Percentiles rank a stretch among this genome's conserved stretches.
phyloP scores from a whole-genome alignment of 2,113 vertebrate species.

The Chlorodrepanis virens region DNA sequence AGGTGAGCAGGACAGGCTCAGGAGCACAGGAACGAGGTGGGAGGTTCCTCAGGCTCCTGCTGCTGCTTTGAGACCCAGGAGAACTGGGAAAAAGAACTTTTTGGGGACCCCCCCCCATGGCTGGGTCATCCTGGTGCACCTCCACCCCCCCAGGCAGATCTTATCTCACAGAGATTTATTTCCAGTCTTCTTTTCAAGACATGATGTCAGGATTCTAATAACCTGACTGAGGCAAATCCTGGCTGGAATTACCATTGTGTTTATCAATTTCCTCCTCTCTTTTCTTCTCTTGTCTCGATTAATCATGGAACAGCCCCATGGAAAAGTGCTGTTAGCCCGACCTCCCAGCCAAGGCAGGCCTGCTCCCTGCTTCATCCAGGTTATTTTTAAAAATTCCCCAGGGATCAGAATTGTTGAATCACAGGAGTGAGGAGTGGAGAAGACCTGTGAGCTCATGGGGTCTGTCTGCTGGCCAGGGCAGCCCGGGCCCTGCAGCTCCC shows the following conservation, averaged over 20 bases:
- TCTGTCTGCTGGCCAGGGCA: slow-evolving; percentile 36
- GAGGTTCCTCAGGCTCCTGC: background rate
- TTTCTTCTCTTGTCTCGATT: background rate
- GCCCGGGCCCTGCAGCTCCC: background rate
- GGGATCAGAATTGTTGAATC: background rate
- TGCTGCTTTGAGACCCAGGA: background rate
- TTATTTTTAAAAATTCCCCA: slow-evolving; percentile 36
- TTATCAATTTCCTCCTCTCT: slow-evolving; percentile 41
- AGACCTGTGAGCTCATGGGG: slow-evolving; percentile 39
- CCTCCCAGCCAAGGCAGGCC: slow-evolving; percentile 41
- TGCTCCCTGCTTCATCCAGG: background rate
- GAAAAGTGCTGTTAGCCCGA: slow-evolving; percentile 46
- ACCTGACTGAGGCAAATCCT: slow-evolving; percentile 19
- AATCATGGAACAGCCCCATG: slow-evolving; percentile 17
- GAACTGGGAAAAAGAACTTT: rapidly evolving
- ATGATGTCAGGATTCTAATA: slow-evolving; percentile 61
- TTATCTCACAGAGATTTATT: background rate
- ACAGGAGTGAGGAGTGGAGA: slow-evolving; percentile 35
- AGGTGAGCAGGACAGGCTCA: background rate
- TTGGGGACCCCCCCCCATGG: background rate
- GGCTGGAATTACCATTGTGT: slow-evolving; percentile 5
- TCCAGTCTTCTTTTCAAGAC: slow-evolving; percentile 57
- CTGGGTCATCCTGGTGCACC: background rate
- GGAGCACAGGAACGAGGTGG: background rate
- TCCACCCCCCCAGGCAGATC: background rate